A percentile compares a stretch with the other conserved stretches of the same genome.
Conservation (phyloP, 2,888 invertebrate species). For the Cantharis nigra region DNA sequence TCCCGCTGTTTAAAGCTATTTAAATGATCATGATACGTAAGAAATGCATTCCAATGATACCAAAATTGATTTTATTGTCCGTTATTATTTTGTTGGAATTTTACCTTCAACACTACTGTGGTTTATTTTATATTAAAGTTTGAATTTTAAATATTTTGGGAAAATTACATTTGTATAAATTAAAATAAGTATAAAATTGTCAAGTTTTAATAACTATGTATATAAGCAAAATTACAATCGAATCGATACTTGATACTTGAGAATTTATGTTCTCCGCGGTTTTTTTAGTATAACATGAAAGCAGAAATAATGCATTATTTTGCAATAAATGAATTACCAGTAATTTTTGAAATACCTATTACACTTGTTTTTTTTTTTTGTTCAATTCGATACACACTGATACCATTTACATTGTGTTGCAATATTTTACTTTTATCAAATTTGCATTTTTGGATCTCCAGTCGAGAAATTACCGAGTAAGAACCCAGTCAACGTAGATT, state of each 20-base stretch:
- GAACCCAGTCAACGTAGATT: conserved; percentile 30
- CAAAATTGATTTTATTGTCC: too few relatives aligned
- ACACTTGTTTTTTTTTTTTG: background rate
- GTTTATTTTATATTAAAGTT: background rate
- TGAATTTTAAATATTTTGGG: background rate
- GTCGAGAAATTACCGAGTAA: conserved; percentile 10
- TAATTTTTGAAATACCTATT: background rate
- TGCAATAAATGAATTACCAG: background rate
- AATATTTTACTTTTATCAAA: conserved; percentile 8
- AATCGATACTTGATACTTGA: too few relatives aligned
- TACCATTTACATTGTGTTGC: background rate
- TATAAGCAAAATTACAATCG: too few relatives aligned
- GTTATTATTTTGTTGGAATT: too few relatives aligned
- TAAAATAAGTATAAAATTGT: too few relatives aligned
- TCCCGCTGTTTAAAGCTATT: too few relatives aligned
- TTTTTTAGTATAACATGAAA: too few relatives aligned
- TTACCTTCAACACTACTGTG: too few relatives aligned
- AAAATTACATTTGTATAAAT: background rate
- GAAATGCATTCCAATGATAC: too few relatives aligned
- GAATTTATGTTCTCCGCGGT: too few relatives aligned
- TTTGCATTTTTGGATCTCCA: conserved; percentile 12
- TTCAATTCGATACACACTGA: background rate
- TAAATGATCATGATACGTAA: too few relatives aligned
- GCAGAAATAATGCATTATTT: background rate
- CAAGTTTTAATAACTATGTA: too few relatives aligned